These are phyloP conservation scores for Diachasma alloeum DNA, from an alignment of 1,140 invertebrate genomes.

Conservation along the genomic window DNA sequence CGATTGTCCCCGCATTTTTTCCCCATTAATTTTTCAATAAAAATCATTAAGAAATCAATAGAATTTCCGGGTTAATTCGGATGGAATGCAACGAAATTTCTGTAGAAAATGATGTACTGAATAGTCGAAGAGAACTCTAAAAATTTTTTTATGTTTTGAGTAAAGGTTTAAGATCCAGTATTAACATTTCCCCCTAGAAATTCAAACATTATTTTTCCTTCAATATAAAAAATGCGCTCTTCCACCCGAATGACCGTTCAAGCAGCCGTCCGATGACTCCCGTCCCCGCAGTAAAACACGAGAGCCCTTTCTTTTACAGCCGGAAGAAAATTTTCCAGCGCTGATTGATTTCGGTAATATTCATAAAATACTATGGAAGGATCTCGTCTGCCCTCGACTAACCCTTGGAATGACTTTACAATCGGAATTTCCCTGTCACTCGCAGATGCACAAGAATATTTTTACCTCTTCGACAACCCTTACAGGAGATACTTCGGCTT, in stretches of 20 bases:
- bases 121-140: no score
- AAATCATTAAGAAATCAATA: no score
- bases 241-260: background rate
- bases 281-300: background rate
- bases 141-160: no score
- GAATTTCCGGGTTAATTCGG: no score
- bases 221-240: background rate
- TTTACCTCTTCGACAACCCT: background rate
- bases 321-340: background rate
- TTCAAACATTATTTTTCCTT: background rate
- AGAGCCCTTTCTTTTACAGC: conserved; percentile 23
- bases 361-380: background rate
- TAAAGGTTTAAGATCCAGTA: no score
- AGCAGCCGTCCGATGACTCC: background rate
- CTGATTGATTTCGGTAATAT: background rate
- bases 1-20: no score
- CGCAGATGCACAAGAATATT: background rate
- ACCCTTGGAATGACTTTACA: background rate
- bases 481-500: background rate
- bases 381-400: background rate
- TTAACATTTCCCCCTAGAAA: background rate
- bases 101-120: no score
- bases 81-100: no score
- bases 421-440: background rate
- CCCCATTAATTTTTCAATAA: no score